Evolutionary conservation across 2,113 vertebrate species (phyloP).

Genomic region (Phyllopteryx taeniolatus): DNA sequence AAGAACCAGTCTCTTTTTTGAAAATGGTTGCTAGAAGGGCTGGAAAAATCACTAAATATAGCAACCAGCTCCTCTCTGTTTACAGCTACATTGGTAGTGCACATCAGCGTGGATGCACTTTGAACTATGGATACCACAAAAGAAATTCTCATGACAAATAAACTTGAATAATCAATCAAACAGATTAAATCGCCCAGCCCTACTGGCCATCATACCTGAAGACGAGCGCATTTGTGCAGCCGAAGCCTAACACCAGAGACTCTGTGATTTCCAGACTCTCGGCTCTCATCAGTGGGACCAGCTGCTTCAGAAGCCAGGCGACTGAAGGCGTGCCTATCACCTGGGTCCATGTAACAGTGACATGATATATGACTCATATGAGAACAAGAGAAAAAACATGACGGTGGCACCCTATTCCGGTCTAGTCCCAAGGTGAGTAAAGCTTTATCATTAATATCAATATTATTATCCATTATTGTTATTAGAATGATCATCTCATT

Average conservation of each 20-base stretch:
- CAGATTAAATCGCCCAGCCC: not conserved
- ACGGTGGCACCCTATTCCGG: not conserved
- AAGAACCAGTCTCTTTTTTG: too few species aligned
- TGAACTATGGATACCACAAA: too few species aligned
- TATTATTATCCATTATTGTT: too few species aligned
- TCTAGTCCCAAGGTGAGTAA: too few species aligned
- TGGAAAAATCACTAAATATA: too few species aligned
- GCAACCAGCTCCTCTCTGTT: too few species aligned
- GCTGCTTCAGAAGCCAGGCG: slow-evolving; percentile 90
- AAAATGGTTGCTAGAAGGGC: too few species aligned
- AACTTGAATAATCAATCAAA: not conserved
- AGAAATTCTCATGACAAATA: not conserved
- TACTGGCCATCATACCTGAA: slow-evolving; percentile 82
- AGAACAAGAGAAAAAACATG: not conserved
- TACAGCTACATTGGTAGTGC: too few species aligned
- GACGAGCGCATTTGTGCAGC: slow-evolving; percentile 95
- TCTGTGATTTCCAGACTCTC: slow-evolving; percentile 98
- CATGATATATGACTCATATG: not conserved
- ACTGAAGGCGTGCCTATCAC: slow-evolving; percentile 95
- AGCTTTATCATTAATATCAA: too few species aligned
- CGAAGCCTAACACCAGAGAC: slow-evolving; percentile 93
- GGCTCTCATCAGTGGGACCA: slow-evolving; percentile 96
- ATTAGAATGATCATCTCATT: not conserved
- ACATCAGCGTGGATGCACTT: too few species aligned
- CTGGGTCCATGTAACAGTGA: slow-evolving; percentile 60